Conservation (phyloP, 2,888 invertebrate genomes). For the Chydorus sphaericus region DNA sequence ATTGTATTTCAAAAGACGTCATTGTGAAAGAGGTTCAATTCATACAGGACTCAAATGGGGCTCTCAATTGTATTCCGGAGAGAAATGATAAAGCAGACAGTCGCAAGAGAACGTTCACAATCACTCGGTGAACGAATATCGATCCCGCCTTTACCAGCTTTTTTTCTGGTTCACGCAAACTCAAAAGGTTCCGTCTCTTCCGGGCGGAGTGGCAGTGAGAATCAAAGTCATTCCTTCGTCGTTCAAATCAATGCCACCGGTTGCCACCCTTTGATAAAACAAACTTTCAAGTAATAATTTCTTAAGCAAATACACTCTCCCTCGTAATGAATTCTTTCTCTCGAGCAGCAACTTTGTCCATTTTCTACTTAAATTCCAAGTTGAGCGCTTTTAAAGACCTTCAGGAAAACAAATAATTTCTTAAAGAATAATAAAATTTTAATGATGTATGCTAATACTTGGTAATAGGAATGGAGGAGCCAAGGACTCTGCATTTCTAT, state of each 20-base stretch:
- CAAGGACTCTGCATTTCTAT: neutral
- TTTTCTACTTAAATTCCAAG: neutral
- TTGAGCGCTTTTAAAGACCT: neutral
- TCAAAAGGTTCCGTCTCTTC: neutral
- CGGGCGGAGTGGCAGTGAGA: conserved; percentile 25
- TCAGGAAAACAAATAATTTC: neutral
- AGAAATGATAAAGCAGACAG: conserved; percentile 80
- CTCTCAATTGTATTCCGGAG: conserved; percentile 84
- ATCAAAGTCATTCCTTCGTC: conserved; percentile 26
- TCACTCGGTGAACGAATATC: conserved; percentile 55
- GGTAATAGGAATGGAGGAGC: neutral
- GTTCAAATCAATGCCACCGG: conserved; percentile 27
- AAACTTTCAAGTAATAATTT: neutral
- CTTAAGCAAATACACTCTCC: neutral
- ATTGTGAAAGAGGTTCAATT: conserved; percentile 75
- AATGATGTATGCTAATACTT: neutral
- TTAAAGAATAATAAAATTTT: neutral
- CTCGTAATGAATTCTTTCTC: neutral
- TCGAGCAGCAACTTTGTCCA: neutral
- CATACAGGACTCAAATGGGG: conserved; percentile 88
- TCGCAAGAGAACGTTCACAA: conserved; percentile 91
- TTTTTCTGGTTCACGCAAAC: neutral
- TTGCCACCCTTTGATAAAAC: conserved; percentile 23
- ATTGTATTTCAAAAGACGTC: neutral
- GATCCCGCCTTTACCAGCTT: neutral